Conservation (phyloP, 2,113 vertebrate genomes). For the Boulengeromyrus knoepffleri region DNA sequence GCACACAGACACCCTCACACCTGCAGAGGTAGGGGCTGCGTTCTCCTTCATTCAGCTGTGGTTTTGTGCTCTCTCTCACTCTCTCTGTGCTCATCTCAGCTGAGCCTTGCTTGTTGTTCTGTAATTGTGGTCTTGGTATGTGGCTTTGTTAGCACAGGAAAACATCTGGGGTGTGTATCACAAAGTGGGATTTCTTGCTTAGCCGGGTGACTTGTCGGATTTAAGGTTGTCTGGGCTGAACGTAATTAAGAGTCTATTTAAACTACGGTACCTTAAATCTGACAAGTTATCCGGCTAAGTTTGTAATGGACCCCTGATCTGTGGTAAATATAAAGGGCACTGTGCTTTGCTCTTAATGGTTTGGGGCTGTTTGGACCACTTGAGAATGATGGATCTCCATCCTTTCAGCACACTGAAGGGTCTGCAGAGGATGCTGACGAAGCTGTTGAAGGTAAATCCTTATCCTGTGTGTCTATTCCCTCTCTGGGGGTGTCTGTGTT, state of each 20-base stretch:
- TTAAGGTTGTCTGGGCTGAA: neutral
- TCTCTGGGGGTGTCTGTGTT: neutral
- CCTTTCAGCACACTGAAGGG: constrained; percentile 42
- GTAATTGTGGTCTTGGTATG: neutral
- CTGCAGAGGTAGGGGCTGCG: constrained; percentile 47
- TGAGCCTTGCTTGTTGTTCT: neutral
- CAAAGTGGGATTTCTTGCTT: neutral
- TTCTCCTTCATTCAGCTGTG: neutral
- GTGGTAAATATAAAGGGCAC: neutral
- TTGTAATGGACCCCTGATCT: neutral
- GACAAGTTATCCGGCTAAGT: neutral
- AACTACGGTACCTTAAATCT: neutral
- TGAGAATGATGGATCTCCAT: neutral
- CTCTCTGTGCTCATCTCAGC: too few species aligned
- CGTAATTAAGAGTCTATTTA: neutral
- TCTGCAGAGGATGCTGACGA: constrained; percentile 53
- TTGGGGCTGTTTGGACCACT: neutral
- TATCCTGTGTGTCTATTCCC: neutral
- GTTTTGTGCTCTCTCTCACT: neutral
- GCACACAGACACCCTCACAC: constrained; percentile 42
- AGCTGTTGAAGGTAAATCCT: constrained; percentile 52
- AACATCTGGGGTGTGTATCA: neutral
- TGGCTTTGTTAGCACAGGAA: neutral
- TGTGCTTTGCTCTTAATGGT: neutral
- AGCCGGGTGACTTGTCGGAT: neutral